Conservation (phyloP, 2,888 invertebrate species). For the Marronus borbonicus region DNA sequence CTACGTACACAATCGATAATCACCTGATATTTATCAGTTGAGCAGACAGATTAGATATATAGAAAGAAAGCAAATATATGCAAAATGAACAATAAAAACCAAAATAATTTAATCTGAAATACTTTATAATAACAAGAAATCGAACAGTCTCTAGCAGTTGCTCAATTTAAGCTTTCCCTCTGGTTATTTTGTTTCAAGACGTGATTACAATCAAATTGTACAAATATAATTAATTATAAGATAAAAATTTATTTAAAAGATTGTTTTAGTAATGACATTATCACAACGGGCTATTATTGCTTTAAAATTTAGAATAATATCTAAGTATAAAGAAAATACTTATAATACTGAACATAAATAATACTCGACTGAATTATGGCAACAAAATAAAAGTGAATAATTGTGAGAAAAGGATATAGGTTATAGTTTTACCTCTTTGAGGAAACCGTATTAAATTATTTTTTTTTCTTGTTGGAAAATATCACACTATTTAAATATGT, state of each 20-base stretch:
- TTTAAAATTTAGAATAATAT: background rate
- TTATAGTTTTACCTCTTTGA: too few relatives aligned
- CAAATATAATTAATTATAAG: constrained; percentile 40
- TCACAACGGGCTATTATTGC: constrained; percentile 36
- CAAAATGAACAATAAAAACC: constrained; percentile 21
- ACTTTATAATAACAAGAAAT: background rate
- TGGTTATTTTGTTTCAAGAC: constrained; percentile 24
- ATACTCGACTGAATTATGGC: constrained; percentile 21
- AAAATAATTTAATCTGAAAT: background rate
- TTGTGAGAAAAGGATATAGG: background rate
- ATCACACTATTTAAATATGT: background rate
- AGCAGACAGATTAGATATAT: constrained; percentile 18
- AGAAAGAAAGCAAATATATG: constrained; percentile 22
- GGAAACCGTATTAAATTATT: background rate
- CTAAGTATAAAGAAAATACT: background rate
- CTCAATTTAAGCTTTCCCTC: background rate
- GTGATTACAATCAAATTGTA: constrained; percentile 43
- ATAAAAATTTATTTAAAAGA: constrained; percentile 43
- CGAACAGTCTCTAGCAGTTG: too few relatives aligned
- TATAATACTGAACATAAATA: constrained; percentile 45
- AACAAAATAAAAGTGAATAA: constrained; percentile 4
- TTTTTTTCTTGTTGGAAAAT: background rate
- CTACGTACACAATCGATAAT: constrained; percentile 39
- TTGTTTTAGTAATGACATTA: constrained; percentile 30
- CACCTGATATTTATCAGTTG: constrained; percentile 27